Percentiles rank a stretch among this genome's conserved stretches.
phyloP scores from a whole-genome alignment of 2,797 vertebrate genomes.

The Alcedo atthis region DNA sequence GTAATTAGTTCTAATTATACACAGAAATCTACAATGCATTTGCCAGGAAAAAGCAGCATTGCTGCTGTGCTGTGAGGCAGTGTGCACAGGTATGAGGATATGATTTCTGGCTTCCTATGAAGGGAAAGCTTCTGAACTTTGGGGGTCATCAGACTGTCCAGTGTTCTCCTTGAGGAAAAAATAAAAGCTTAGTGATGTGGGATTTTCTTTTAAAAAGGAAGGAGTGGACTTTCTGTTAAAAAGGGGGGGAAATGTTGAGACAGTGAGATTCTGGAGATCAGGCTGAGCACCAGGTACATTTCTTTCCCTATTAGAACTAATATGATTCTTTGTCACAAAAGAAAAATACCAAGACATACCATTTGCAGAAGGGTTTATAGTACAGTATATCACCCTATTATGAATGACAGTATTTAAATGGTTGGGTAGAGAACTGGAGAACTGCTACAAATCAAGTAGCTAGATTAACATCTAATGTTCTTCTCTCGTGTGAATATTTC shows the following conservation, averaged over 20 bases:
- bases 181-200: not conserved
- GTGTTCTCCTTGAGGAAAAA: not conserved
- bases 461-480: conserved; percentile 39
- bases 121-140: not conserved
- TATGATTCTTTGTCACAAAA: conserved; percentile 54
- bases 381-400: conserved; percentile 72
- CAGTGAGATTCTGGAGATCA: not conserved
- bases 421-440: conserved; percentile 69
- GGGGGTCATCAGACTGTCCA: not conserved
- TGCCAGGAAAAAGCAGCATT: not conserved
- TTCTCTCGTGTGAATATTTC: not conserved
- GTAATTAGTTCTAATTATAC: not conserved
- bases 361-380: conserved; percentile 64
- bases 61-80: fast-evolving
- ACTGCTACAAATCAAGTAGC: conserved; percentile 62
- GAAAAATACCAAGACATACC: conserved; percentile 53
- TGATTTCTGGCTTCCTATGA: not conserved
- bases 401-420: conserved; percentile 72
- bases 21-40: not conserved
- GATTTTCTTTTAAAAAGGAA: not conserved
- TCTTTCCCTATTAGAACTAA: not conserved
- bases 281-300: not conserved
- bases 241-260: not conserved
- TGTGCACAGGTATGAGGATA: too few species aligned
- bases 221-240: not conserved